These are phyloP conservation scores for Gambelia wislizenii DNA, from an alignment of 2,797 vertebrate genomes.

Conservation along the genomic window DNA sequence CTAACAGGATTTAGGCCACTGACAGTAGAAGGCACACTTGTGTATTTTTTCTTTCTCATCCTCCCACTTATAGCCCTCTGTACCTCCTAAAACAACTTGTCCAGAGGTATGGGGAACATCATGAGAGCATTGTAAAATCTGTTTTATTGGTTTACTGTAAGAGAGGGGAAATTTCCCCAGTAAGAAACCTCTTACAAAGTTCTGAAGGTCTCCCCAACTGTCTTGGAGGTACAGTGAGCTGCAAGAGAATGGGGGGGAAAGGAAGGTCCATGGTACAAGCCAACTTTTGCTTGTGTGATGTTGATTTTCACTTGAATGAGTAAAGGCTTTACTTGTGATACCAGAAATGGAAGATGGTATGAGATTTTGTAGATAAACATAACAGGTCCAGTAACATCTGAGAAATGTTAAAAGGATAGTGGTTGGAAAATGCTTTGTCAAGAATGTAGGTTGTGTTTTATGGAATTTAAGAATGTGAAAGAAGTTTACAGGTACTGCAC, in stretches of 20 bases:
- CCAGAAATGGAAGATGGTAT: neutral
- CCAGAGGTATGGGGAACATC: neutral
- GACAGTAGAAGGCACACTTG: neutral
- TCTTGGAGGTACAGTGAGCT: neutral
- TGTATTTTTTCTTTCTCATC: neutral
- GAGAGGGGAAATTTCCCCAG: neutral
- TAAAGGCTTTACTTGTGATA: neutral
- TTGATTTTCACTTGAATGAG: neutral
- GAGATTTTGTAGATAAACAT: neutral
- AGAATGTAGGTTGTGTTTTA: neutral
- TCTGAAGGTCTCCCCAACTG: neutral
- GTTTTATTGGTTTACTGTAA: neutral
- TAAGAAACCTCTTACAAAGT: neutral
- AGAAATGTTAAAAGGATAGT: neutral
- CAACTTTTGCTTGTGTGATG: neutral
- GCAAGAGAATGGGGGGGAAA: neutral
- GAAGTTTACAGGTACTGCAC: neutral
- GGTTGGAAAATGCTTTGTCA: slow-evolving; percentile 5
- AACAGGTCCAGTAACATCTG: neutral
- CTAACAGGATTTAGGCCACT: too few species aligned
- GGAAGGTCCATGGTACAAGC: neutral
- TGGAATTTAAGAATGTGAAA: neutral
- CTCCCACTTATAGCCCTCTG: neutral
- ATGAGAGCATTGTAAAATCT: neutral
- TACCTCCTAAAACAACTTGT: neutral